Conservation (phyloP, 2,797 vertebrate genomes). For the Galagoides demidoff region DNA sequence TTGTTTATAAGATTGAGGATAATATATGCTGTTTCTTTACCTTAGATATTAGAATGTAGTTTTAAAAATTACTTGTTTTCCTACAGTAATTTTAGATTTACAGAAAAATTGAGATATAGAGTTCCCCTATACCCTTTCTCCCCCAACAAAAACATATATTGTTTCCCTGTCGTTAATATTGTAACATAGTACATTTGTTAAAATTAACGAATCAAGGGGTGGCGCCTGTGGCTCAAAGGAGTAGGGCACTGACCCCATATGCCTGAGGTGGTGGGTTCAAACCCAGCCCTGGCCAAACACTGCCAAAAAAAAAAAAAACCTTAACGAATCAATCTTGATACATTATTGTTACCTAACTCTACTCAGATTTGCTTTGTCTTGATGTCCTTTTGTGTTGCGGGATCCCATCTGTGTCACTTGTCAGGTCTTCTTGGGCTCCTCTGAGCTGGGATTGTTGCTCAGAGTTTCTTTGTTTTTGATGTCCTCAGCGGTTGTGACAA, state of each 20-base stretch:
- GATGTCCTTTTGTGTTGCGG: not conserved
- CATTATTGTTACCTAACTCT: not conserved
- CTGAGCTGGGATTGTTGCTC: not conserved
- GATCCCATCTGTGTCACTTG: not conserved
- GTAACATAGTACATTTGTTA: not conserved
- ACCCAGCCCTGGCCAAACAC: too few species aligned
- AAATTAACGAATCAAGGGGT: not conserved
- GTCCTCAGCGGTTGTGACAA: not conserved
- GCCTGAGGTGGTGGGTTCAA: too few species aligned
- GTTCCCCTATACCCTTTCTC: not conserved
- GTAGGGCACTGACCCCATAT: too few species aligned
- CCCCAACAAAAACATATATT: not conserved
- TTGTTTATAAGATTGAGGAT: not conserved
- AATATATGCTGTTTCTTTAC: not conserved
- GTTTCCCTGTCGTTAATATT: not conserved
- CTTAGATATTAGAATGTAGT: not conserved
- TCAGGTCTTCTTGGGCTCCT: not conserved
- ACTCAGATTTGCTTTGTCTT: not conserved
- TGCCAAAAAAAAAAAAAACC: too few species aligned
- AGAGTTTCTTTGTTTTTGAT: conserved; percentile 9
- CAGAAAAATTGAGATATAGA: not conserved
- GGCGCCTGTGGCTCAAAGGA: too few species aligned
- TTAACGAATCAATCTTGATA: not conserved
- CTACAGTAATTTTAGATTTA: conserved; percentile 24
- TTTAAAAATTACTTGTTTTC: conserved; percentile 34